phyloP scores from a whole-genome alignment of 2,797 vertebrate species.

The Enteromius thamalakanensis region DNA sequence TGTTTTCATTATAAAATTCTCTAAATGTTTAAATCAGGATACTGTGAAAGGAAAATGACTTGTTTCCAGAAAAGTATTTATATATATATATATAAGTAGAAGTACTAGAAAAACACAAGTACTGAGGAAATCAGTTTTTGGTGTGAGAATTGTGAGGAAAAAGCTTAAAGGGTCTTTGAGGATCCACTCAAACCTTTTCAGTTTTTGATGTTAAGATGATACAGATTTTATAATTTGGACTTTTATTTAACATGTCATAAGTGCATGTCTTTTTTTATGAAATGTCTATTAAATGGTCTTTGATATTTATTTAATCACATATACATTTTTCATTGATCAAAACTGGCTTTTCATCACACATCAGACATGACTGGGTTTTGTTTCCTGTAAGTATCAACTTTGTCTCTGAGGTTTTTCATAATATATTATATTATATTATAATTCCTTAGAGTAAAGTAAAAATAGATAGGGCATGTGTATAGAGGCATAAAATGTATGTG shows the following conservation, averaged over 20 bases:
- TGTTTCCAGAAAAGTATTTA: not conserved
- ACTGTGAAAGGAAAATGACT: not conserved
- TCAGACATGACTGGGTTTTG: not conserved
- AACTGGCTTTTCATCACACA: slow-evolving; percentile 1
- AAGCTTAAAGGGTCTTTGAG: not conserved
- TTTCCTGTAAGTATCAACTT: not conserved
- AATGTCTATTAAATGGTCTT: not conserved
- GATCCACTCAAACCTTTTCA: not conserved
- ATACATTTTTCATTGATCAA: not conserved
- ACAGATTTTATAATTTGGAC: not conserved
- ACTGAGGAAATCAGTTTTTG: not conserved
- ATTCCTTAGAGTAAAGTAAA: not conserved
- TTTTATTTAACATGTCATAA: not conserved
- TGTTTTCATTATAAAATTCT: not conserved
- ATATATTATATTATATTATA: no score
- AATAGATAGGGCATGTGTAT: not conserved
- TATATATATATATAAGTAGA: no score
- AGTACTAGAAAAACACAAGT: not conserved
- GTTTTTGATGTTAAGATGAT: slow-evolving; percentile 6
- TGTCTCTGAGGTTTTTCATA: not conserved
- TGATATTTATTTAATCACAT: slow-evolving; percentile 9
- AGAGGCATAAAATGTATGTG: not conserved
- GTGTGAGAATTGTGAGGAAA: not conserved
- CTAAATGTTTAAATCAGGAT: not conserved
- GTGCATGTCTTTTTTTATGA: not conserved